phyloP scores from a whole-genome alignment of 2,888 invertebrate genomes.

The Tenthredo notha region DNA sequence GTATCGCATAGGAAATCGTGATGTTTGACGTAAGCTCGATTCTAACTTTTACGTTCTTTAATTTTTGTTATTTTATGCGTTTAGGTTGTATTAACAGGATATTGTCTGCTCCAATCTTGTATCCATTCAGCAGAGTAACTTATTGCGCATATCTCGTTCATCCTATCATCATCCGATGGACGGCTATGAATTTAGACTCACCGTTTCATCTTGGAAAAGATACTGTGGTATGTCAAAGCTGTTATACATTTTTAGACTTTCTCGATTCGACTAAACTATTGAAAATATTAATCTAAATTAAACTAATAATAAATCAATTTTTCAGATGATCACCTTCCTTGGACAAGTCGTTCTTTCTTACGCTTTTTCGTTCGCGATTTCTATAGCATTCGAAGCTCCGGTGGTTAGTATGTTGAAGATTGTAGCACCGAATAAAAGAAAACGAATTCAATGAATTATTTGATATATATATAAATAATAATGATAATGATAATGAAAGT shows the following conservation, averaged over 20 bases:
- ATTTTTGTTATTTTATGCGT: slow-evolving; percentile 50
- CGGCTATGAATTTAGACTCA: slow-evolving; percentile 90
- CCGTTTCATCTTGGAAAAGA: slow-evolving; percentile 90
- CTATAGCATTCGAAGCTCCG: slow-evolving; percentile 91
- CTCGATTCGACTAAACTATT: background rate
- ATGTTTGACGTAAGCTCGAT: background rate
- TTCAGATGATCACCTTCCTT: slow-evolving; percentile 88
- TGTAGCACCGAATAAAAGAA: slow-evolving; percentile 75
- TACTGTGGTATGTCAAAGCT: slow-evolving; percentile 83
- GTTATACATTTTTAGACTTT: background rate
- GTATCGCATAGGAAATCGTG: background rate
- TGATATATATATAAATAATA: background rate
- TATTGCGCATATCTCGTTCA: slow-evolving; percentile 93
- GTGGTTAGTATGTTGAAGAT: slow-evolving; percentile 91
- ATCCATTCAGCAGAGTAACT: slow-evolving; percentile 92
- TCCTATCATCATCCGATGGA: slow-evolving; percentile 89
- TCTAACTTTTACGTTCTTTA: background rate
- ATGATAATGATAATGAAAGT: background rate
- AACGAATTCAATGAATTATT: slow-evolving; percentile 69
- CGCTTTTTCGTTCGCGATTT: slow-evolving; percentile 87
- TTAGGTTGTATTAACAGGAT: slow-evolving; percentile 84
- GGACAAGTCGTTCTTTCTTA: slow-evolving; percentile 91
- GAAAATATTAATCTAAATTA: background rate
- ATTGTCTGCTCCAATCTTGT: slow-evolving; percentile 88
- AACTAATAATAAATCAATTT: slow-evolving; percentile 56